These are phyloP conservation scores for Anthopleura sola DNA, from an alignment of 64 coral and sea anemone genomes.

Conservation along the genomic window DNA sequence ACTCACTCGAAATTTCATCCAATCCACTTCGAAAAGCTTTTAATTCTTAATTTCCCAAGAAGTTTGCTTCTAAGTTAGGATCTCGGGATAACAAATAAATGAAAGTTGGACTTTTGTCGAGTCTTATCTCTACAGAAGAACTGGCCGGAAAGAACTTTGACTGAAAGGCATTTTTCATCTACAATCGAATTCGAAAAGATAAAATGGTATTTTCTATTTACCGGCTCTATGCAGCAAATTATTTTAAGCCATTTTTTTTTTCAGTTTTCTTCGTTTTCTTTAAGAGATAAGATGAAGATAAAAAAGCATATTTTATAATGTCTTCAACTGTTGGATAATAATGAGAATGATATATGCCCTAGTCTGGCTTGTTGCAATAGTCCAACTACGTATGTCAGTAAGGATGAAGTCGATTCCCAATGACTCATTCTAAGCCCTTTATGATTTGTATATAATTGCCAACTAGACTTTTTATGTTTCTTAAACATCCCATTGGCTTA, in stretches of 20 bases:
- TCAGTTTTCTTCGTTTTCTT: conserved; percentile 1
- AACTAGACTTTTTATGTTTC: neutral
- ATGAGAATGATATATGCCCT: neutral
- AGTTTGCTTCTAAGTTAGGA: conserved; percentile 26
- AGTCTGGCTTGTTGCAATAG: neutral
- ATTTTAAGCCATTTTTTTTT: conserved; percentile 21
- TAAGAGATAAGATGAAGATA: neutral
- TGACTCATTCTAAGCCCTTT: neutral
- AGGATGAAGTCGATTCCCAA: neutral
- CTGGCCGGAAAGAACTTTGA: conserved; percentile 12
- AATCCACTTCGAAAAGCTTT: conserved; percentile 10
- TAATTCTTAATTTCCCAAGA: conserved; percentile 3
- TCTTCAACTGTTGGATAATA: neutral
- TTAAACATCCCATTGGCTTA: neutral
- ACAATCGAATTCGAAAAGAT: neutral
- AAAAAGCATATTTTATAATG: neutral
- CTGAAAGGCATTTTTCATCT: conserved; percentile 21
- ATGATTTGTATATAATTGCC: no score
- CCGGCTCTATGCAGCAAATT: neutral
- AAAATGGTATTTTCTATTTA: neutral
- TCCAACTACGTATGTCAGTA: no score
- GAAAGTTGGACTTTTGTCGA: conserved; percentile 26
- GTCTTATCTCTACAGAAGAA: conserved; percentile 18
- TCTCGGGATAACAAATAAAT: conserved; percentile 22
- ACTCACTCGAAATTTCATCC: conserved; percentile 7